phyloP scores from a whole-genome alignment of 2,797 vertebrate genomes.

The Neoniphon sammara region DNA sequence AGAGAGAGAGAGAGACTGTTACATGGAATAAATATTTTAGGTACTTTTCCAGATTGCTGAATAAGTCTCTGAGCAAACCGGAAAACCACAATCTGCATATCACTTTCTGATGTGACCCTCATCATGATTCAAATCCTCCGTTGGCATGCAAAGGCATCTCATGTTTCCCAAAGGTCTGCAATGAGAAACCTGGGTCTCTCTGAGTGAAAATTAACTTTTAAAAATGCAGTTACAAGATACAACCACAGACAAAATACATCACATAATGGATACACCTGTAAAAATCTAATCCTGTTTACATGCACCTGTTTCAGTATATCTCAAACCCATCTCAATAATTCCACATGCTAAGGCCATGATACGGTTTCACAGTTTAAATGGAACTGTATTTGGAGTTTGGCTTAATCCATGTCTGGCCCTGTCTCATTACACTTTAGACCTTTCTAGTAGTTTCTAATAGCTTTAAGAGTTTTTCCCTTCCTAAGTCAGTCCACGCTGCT shows the following conservation, averaged over 20 bases:
- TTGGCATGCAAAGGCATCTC: not conserved
- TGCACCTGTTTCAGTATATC: too few relatives aligned
- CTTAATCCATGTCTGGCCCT: not conserved
- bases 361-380: too few relatives aligned
- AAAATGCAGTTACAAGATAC: too few relatives aligned
- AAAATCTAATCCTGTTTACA: too few relatives aligned
- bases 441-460: not conserved
- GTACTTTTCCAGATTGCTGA: not conserved
- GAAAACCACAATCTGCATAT: not conserved
- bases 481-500: conserved; percentile 29
- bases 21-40: not conserved
- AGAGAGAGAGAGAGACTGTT: not conserved
- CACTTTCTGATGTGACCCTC: not conserved
- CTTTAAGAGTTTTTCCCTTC: conserved; percentile 15
- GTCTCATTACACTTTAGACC: conserved; percentile 1
- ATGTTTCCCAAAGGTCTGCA: not conserved
- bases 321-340: too few relatives aligned
- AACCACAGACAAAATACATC: too few relatives aligned
- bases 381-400: not conserved
- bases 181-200: not conserved
- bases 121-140: not conserved
- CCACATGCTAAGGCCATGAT: too few relatives aligned
- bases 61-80: not conserved
- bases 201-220: not conserved
- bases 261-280: too few relatives aligned